Evolutionary conservation across 2,888 invertebrate species (phyloP).

Genomic region (Galerucella nymphaeae): DNA sequence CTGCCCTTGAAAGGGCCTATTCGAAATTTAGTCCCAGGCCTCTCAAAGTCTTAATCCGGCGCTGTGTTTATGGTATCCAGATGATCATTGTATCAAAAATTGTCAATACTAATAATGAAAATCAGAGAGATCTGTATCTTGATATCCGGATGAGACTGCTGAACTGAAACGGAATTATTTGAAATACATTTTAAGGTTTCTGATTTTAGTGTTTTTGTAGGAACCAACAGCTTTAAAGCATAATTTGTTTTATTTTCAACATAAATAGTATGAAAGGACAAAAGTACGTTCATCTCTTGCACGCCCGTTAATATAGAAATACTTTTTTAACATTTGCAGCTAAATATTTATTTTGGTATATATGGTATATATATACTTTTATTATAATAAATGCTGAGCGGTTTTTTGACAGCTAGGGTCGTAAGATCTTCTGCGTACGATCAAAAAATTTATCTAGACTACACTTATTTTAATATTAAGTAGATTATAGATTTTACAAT

Average conservation of each 20-base stretch:
- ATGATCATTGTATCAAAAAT: too few relatives aligned
- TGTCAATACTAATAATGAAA: too few relatives aligned
- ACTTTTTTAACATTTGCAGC: conserved; percentile 63
- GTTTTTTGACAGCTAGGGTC: conserved; percentile 63
- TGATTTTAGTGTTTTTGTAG: conserved; percentile 24
- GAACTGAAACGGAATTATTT: neutral
- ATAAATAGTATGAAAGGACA: conserved; percentile 58
- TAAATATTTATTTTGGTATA: conserved; percentile 59
- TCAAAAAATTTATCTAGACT: conserved; percentile 52
- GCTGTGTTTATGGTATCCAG: too few relatives aligned
- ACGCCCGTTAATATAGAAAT: conserved; percentile 63
- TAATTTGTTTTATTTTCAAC: conserved; percentile 54
- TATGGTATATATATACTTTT: conserved; percentile 54
- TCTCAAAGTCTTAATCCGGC: too few relatives aligned
- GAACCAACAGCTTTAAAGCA: conserved; percentile 62
- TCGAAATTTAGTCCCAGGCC: too few relatives aligned
- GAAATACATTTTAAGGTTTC: conserved; percentile 10
- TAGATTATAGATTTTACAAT: conserved; percentile 58
- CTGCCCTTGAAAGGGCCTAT: too few relatives aligned
- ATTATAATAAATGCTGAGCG: conserved; percentile 65
- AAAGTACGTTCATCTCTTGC: conserved; percentile 59
- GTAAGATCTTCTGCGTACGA: conserved; percentile 61
- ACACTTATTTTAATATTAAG: conserved; percentile 57
- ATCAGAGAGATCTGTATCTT: neutral
- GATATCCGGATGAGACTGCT: neutral